Evolutionary conservation across 2,797 vertebrate species (phyloP).

Genomic region (Moxostoma hubbsi): DNA sequence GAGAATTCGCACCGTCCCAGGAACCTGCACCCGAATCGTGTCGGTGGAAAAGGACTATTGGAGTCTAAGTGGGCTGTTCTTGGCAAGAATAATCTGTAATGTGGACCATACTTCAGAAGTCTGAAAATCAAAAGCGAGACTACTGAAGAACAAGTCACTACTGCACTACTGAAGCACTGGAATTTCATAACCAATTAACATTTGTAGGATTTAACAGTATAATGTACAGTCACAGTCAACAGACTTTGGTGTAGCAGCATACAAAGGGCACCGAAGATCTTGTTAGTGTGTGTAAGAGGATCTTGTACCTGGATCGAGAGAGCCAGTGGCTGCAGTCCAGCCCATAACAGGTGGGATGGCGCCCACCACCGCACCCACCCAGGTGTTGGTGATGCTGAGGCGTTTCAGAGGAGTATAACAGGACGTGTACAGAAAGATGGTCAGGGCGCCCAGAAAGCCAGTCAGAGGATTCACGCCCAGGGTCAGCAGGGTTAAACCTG

Average conservation of each 20-base stretch:
- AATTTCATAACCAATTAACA: neutral
- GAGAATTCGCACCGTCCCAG: too few relatives aligned
- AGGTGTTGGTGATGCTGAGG: slow-evolving; percentile 94
- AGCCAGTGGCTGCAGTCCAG: slow-evolving; percentile 93
- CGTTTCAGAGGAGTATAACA: slow-evolving; percentile 96
- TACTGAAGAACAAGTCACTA: neutral
- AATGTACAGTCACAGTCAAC: neutral
- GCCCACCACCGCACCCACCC: slow-evolving; percentile 93
- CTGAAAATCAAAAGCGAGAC: too few relatives aligned
- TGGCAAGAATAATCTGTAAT: too few relatives aligned
- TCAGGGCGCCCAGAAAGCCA: slow-evolving; percentile 89
- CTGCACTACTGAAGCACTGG: neutral
- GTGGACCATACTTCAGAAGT: too few relatives aligned
- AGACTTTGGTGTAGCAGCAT: neutral
- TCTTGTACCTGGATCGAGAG: slow-evolving; percentile 84
- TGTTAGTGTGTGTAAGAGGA: neutral
- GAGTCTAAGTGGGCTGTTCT: too few relatives aligned
- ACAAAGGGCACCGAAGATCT: neutral
- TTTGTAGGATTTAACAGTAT: neutral
- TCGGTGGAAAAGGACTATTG: too few relatives aligned
- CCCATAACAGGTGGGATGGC: slow-evolving; percentile 98
- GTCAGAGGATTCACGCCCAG: slow-evolving; percentile 92
- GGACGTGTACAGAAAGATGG: slow-evolving; percentile 95
- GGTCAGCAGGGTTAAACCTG: slow-evolving; percentile 85
- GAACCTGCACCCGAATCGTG: too few relatives aligned